Conservation (phyloP, 2,888 invertebrate species). For the Thalpophila matura region DNA sequence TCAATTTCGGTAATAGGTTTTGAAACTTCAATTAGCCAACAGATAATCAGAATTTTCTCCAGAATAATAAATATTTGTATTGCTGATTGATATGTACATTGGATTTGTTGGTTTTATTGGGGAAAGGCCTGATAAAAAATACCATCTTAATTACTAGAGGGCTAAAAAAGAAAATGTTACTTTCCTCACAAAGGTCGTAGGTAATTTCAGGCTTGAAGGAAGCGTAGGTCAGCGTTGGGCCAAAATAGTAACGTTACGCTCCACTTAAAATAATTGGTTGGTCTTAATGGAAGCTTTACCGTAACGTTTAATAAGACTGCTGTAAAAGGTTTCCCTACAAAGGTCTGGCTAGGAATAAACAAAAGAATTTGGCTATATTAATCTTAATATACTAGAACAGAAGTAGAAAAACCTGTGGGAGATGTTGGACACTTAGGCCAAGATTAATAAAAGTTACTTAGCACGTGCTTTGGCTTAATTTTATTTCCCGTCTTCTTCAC, state of each 20-base stretch:
- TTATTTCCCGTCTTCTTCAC: too few relatives aligned
- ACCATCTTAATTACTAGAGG: background rate
- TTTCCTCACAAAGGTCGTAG: constrained; percentile 15
- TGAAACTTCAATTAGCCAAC: too few relatives aligned
- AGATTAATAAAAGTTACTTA: too few relatives aligned
- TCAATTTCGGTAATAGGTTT: too few relatives aligned
- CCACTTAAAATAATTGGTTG: constrained; percentile 51
- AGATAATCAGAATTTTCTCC: too few relatives aligned
- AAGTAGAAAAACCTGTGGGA: too few relatives aligned
- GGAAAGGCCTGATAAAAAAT: background rate
- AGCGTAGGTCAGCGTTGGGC: constrained; percentile 25
- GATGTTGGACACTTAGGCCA: too few relatives aligned
- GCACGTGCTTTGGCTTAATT: too few relatives aligned
- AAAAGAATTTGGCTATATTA: background rate
- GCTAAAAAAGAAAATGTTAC: constrained; percentile 5
- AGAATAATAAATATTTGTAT: too few relatives aligned
- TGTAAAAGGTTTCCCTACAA: constrained; percentile 13
- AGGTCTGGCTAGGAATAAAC: background rate
- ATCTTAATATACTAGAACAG: background rate
- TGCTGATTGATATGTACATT: too few relatives aligned
- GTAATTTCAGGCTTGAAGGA: constrained; percentile 36
- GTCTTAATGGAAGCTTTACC: constrained; percentile 36
- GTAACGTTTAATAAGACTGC: constrained; percentile 33
- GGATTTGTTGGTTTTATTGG: too few relatives aligned
- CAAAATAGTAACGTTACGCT: constrained; percentile 36